Evolutionary conservation across 2,888 invertebrate species (phyloP).

Genomic region (Dicranocentrus wangi): DNA sequence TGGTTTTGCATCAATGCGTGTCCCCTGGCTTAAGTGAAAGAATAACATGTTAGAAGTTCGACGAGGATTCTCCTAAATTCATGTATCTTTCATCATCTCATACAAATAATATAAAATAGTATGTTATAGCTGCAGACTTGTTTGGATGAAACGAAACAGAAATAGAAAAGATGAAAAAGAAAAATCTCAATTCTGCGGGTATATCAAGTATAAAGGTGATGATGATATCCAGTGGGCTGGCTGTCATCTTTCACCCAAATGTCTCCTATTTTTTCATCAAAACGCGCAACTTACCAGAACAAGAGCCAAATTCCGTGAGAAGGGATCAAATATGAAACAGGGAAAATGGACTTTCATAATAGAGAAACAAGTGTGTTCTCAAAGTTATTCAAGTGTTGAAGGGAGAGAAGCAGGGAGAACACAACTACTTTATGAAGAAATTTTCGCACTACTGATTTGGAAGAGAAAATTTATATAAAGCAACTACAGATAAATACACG

Average conservation of each 20-base stretch:
- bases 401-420: neutral
- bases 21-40: too few relatives aligned
- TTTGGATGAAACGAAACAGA: neutral
- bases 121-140: neutral
- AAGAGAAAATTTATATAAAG: constrained; percentile 69
- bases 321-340: neutral
- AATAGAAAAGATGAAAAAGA: neutral
- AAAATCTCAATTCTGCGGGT: neutral
- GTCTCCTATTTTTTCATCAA: neutral
- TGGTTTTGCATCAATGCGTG: too few relatives aligned
- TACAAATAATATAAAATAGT: too few relatives aligned
- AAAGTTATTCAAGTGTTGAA: constrained; percentile 6
- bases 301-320: neutral
- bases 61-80: too few relatives aligned
- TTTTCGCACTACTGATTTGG: constrained; percentile 70
- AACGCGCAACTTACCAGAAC: neutral
- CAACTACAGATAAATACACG: constrained; percentile 70
- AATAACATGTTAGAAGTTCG: too few relatives aligned
- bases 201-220: neutral
- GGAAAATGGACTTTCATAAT: constrained; percentile 24
- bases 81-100: too few relatives aligned
- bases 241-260: neutral
- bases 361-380: neutral
- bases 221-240: constrained; percentile 14
- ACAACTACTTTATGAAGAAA: constrained; percentile 53